A percentile compares a stretch with the other conserved stretches of the same genome.
Conservation (phyloP, 2,113 vertebrate species). For the Stegostoma tigrinum region DNA sequence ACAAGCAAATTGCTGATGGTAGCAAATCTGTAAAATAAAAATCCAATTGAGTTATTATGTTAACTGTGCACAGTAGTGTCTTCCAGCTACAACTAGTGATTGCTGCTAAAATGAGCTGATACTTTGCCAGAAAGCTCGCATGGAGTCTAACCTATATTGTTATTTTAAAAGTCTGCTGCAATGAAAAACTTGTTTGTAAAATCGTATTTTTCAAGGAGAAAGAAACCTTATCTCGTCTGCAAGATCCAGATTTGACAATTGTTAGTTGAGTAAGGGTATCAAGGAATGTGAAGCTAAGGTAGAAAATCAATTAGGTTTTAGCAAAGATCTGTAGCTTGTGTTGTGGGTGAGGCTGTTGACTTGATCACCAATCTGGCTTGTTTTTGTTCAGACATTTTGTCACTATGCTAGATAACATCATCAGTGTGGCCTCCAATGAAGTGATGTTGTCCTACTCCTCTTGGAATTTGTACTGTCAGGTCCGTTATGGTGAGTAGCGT, state of each 20-base stretch:
- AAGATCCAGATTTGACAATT: neutral
- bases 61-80: neutral
- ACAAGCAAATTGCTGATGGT: constrained; percentile 1
- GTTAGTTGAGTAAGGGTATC: neutral
- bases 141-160: neutral
- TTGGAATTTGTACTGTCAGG: too few relatives aligned
- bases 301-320: neutral
- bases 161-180: neutral
- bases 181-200: neutral
- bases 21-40: neutral
- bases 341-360: too few relatives aligned
- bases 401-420: too few relatives aligned
- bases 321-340: too few relatives aligned
- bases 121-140: neutral
- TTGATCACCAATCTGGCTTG: too few relatives aligned
- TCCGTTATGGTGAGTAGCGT: too few relatives aligned
- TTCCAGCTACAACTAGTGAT: neutral
- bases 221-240: neutral
- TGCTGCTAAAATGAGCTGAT: neutral
- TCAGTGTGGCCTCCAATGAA: too few relatives aligned
- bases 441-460: too few relatives aligned
- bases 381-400: too few relatives aligned
- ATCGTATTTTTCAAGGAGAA: neutral
- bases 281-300: neutral
- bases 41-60: neutral